A percentile compares a stretch with the other conserved stretches of the same genome.
Evolutionary conservation across 2,888 invertebrate species (phyloP).

Genomic region (Tipula vernalis): DNA sequence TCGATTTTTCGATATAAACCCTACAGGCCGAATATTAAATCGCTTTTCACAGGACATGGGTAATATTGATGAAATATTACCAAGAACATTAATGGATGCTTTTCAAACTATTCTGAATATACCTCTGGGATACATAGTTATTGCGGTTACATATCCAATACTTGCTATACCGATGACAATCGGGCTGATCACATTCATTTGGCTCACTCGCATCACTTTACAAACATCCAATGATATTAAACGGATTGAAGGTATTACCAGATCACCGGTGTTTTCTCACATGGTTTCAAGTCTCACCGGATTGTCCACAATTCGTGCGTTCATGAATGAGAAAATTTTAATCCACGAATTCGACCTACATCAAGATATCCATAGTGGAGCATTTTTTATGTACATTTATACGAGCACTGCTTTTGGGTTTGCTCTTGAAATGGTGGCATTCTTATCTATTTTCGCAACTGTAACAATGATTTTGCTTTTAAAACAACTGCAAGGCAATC

Average conservation of each 20-base stretch:
- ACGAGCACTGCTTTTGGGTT: conserved; percentile 52
- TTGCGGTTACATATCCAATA: conserved; percentile 46
- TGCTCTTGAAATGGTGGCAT: conserved; percentile 49
- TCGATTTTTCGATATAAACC: conserved; percentile 74
- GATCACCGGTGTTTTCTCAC: conserved; percentile 70
- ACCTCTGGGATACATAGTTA: conserved; percentile 45
- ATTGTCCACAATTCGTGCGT: conserved; percentile 61
- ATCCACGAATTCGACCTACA: conserved; percentile 45
- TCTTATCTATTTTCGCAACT: conserved; percentile 46
- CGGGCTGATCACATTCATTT: conserved; percentile 43
- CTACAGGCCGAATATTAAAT: conserved; percentile 61
- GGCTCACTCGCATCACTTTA: conserved; percentile 48
- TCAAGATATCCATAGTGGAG: conserved; percentile 51
- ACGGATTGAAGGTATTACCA: conserved; percentile 48
- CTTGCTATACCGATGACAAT: conserved; percentile 45
- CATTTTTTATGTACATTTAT: conserved; percentile 52
- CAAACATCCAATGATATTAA: conserved; percentile 57
- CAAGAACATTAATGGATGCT: conserved; percentile 54
- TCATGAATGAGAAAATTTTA: conserved; percentile 50
- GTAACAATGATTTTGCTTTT: background rate
- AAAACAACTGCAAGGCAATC: conserved; percentile 26
- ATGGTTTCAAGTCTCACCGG: conserved; percentile 62
- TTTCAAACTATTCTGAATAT: conserved; percentile 39
- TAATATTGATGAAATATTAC: conserved; percentile 62
- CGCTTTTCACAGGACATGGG: conserved; percentile 81